phyloP scores from a whole-genome alignment of 2,888 invertebrate genomes.

The Anaspis maculata region DNA sequence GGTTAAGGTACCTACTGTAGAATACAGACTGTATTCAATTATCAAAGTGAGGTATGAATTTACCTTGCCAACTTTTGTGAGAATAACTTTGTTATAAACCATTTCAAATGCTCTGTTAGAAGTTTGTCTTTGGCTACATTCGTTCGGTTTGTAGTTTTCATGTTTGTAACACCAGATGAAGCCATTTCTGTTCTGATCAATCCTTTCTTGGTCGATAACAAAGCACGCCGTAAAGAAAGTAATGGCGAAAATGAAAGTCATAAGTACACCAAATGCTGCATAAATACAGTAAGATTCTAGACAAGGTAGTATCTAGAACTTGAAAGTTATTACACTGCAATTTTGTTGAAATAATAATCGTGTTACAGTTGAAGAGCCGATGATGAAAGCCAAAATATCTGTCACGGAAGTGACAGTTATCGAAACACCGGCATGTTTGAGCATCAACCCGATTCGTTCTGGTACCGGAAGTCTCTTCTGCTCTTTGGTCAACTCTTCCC shows the following conservation, averaged over 20 bases:
- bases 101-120: conserved; percentile 51
- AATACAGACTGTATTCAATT: too few species aligned
- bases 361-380: conserved; percentile 66
- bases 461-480: conserved; percentile 48
- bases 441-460: conserved; percentile 59
- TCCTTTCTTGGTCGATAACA: conserved; percentile 59
- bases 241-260: conserved; percentile 66
- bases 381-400: conserved; percentile 69
- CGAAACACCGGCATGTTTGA: conserved; percentile 75
- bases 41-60: too few species aligned
- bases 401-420: conserved; percentile 78
- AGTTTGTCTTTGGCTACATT: conserved; percentile 48
- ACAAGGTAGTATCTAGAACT: conserved; percentile 62
- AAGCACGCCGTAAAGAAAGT: conserved; percentile 78
- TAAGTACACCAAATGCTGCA: conserved; percentile 66
- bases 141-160: conserved; percentile 44
- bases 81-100: conserved; percentile 56
- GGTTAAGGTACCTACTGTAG: too few species aligned
- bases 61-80: conserved; percentile 59
- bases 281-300: conserved; percentile 76
- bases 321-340: too few species aligned
- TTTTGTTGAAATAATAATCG: conserved; percentile 4
- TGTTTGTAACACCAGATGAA: conserved; percentile 60
- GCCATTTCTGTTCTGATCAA: conserved; percentile 56
- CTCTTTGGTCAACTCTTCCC: conserved; percentile 55